Base-by-base conservation (phyloP, 2,888 invertebrate species). In the Therioaphis trifolii region DNA sequence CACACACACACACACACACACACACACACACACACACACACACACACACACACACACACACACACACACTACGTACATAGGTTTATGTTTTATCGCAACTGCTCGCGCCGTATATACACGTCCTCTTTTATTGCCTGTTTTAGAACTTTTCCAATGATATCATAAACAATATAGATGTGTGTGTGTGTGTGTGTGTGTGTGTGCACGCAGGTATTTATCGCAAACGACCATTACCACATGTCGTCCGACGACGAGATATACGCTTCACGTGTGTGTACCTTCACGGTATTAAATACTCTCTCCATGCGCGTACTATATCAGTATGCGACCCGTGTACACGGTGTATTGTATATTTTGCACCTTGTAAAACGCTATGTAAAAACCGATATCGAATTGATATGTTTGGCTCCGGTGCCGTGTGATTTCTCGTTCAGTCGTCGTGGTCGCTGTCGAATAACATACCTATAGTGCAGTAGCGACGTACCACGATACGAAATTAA, bases 71-170 rank as follows among this genome's bases (percentile, higher is more conserved):
- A 24, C 18, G 1, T 0, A 7, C 11, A 40, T 24, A 58, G 5
- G 58, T 40, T 24, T 24, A 52, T 68, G 68, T 78, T 78, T 68
- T 78, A 78, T 78, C 78, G 77, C 49, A 27, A 77, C 46, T 35
- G 35, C 18, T 24, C 46, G 46, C 52, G 66, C 49, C 40, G 55
- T 35, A 40, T n/a, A n/a, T 58, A 24, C 58, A 27, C 75, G 75
- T 76, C 61, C 43, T 43, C 29, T 63, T 76, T 46, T 46, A 76
- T 63, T 46, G 76, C 46, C 49, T 18, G 77, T 77, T 77, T 77
- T 66, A 77, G 76, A 77, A 77, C 63, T 77, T 77, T 77, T 77
- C 46, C 46, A 66, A 77, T 35, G 35, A 77, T 49, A 49, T 49
- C 49, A 21, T 77, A 49, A 77, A 77, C 63, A 66, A 77, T 77